Conservation (phyloP, 2,888 invertebrate genomes). For the Pammene fasciana region DNA sequence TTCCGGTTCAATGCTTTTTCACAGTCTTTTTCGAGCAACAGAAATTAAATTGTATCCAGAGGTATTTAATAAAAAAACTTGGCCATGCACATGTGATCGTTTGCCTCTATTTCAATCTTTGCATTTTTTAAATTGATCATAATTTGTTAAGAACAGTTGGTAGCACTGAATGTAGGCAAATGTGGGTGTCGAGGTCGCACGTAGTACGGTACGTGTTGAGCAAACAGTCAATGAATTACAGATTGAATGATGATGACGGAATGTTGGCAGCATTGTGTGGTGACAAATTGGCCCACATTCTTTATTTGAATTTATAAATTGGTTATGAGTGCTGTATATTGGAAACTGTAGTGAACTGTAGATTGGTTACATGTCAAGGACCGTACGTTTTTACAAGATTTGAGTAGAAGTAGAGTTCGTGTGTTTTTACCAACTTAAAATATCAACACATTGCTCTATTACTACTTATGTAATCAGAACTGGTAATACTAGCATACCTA, state of each 20-base stretch:
- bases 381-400: slow-evolving; percentile 5
- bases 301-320: slow-evolving; percentile 40
- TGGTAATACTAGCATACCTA: no score
- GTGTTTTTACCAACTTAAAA: no score
- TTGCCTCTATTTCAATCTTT: no score
- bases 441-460: no score
- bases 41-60: no score
- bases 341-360: slow-evolving; percentile 16
- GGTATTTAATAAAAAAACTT: no score
- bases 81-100: no score
- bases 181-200: slow-evolving; percentile 67
- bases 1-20: background rate
- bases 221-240: slow-evolving; percentile 73
- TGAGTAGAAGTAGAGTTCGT: no score
- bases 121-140: background rate
- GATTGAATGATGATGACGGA: slow-evolving; percentile 60
- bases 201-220: slow-evolving; percentile 56
- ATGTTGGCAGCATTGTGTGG: slow-evolving; percentile 44
- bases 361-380: slow-evolving; percentile 34
- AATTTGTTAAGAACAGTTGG: slow-evolving; percentile 10
- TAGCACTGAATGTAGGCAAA: slow-evolving; percentile 62
- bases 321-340: slow-evolving; percentile 31
- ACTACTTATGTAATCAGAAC: no score
- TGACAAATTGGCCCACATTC: slow-evolving; percentile 40
- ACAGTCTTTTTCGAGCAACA: no score